phyloP scores from a whole-genome alignment of 1,140 invertebrate species.

The Dreissena polymorpha region DNA sequence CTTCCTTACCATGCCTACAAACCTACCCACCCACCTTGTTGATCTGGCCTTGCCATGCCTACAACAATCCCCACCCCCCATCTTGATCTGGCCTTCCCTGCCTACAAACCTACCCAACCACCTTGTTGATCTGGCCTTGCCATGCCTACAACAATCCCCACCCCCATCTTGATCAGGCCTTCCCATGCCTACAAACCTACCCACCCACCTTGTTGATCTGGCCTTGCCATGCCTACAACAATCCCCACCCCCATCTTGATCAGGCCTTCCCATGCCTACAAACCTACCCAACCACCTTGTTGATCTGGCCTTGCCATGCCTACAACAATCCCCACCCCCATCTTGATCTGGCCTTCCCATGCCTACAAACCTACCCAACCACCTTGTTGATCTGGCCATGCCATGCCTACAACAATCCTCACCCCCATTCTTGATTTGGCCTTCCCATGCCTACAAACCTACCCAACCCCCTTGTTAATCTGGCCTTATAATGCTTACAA shows the following conservation, averaged over 20 bases:
- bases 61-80: constrained; percentile 85
- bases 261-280: constrained; percentile 96
- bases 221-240: constrained; percentile 95
- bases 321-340: constrained; percentile 86
- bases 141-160: constrained; percentile 91
- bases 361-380: constrained; percentile 88
- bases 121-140: constrained; percentile 94
- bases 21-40: constrained; percentile 85
- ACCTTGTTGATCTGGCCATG: constrained; percentile 95
- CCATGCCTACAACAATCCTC: constrained; percentile 91
- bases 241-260: constrained; percentile 87
- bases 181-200: constrained; percentile 95
- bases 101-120: constrained; percentile 86
- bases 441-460: constrained; percentile 96
- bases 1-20: constrained; percentile 96
- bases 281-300: constrained; percentile 85
- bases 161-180: constrained; percentile 91
- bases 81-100: constrained; percentile 95
- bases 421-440: constrained; percentile 91
- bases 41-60: constrained; percentile 96
- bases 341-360: constrained; percentile 95
- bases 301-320: constrained; percentile 95
- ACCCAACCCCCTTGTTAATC: constrained; percentile 86
- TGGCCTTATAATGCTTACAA: too few species aligned
- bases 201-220: constrained; percentile 90